These are phyloP conservation scores for Spea hammondii DNA, from an alignment of 2,797 vertebrate species.

Conservation along the genomic window DNA sequence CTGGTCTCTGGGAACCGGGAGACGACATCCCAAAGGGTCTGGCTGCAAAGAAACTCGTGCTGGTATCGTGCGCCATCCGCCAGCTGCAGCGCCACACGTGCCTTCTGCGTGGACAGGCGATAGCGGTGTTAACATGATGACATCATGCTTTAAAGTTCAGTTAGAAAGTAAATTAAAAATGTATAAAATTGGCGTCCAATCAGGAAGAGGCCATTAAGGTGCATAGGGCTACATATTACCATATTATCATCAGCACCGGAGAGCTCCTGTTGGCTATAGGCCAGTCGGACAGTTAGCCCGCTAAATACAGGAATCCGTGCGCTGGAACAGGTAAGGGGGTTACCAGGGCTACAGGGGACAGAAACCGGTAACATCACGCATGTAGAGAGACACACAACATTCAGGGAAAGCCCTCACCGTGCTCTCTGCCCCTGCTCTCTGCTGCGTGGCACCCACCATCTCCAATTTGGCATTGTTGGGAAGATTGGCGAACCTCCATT, in stretches of 20 bases:
- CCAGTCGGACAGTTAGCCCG: no score
- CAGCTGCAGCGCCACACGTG: conserved; percentile 85
- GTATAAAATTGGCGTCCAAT: no score
- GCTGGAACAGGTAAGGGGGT: no score
- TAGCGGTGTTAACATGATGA: not conserved
- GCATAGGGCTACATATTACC: no score
- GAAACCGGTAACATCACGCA: no score
- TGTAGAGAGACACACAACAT: not conserved
- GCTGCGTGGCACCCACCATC: conserved; percentile 80
- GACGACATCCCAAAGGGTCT: conserved; percentile 89
- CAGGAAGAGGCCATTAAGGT: no score
- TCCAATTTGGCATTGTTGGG: conserved; percentile 98
- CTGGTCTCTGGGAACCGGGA: conserved; percentile 81
- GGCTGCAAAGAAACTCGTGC: conserved; percentile 76
- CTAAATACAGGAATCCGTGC: no score
- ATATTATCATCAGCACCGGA: no score
- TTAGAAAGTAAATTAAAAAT: no score
- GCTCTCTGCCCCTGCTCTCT: conserved; percentile 65
- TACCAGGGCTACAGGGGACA: no score
- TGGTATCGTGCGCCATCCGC: conserved; percentile 86
- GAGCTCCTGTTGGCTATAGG: no score
- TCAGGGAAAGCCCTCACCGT: conserved; percentile 67
- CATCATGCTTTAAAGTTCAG: no score
- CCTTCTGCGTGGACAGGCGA: conserved; percentile 63
- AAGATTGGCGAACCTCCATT: conserved; percentile 91